phyloP scores from a whole-genome alignment of 2,113 vertebrate genomes.

The Cyprinodon brontotheroides region DNA sequence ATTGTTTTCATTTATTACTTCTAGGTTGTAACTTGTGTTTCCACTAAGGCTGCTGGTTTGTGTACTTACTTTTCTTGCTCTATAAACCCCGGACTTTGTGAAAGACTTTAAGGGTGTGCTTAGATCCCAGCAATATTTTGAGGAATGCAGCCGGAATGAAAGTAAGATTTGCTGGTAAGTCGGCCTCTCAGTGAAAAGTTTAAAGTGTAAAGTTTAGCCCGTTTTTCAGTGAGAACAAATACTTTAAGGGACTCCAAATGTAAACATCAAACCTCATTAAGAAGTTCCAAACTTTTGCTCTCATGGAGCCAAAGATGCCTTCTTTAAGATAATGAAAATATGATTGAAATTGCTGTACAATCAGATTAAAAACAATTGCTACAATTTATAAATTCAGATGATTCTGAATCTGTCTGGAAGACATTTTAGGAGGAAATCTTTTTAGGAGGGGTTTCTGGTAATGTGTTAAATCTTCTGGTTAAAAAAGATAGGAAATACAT shows the following conservation, averaged over 20 bases:
- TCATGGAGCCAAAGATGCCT: background rate
- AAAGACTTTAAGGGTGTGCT: conserved; percentile 19
- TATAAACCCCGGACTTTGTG: conserved; percentile 30
- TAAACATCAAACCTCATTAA: conserved; percentile 8
- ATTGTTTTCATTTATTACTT: conserved; percentile 19
- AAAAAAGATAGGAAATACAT: no score
- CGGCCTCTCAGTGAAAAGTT: conserved; percentile 4
- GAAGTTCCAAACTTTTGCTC: background rate
- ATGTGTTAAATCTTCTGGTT: background rate
- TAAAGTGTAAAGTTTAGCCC: background rate
- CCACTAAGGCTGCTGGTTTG: conserved; percentile 3
- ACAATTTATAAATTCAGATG: background rate
- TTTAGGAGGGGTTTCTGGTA: background rate
- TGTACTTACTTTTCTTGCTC: conserved; percentile 14
- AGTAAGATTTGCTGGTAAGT: conserved; percentile 25
- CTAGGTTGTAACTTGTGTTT: conserved; percentile 16
- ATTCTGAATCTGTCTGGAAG: background rate
- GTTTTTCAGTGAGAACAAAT: conserved; percentile 6
- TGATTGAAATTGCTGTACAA: background rate
- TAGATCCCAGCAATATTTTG: conserved; percentile 67
- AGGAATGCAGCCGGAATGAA: conserved; percentile 57
- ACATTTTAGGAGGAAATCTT: background rate
- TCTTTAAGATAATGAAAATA: background rate
- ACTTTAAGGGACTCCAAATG: background rate
- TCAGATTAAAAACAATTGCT: background rate